Evolutionary conservation across 92 coral and sea anemone species (phyloP).

Genomic region (Pocillopora grandis): DNA sequence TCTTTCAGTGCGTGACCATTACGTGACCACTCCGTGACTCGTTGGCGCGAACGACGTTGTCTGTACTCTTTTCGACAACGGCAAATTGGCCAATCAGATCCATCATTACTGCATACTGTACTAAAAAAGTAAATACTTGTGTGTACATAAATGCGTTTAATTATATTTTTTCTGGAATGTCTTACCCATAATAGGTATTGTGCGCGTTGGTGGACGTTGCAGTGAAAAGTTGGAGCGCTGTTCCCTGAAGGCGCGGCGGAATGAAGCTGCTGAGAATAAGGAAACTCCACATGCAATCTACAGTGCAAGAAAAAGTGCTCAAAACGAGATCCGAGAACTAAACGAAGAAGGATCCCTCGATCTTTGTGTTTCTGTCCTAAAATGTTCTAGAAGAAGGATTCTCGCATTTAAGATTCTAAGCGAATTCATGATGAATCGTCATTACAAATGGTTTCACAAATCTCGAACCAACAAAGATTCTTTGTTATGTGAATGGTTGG

Average conservation of each 20-base stretch:
- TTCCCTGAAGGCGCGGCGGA: conserved; percentile 52
- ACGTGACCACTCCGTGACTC: too few species aligned
- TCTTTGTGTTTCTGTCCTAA: background rate
- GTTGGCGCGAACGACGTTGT: too few species aligned
- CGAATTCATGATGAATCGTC: conserved; percentile 17
- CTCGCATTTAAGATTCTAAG: conserved; percentile 3
- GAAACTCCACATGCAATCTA: background rate
- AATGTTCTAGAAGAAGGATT: conserved; percentile 34
- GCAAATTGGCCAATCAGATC: too few species aligned
- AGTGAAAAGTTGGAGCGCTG: conserved; percentile 44
- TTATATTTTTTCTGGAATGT: background rate
- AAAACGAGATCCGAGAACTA: conserved; percentile 1
- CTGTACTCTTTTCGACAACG: too few species aligned
- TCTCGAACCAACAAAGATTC: background rate
- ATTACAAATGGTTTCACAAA: conserved; percentile 45
- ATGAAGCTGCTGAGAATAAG: background rate
- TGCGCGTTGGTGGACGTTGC: conserved; percentile 91
- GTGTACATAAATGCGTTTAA: too few species aligned
- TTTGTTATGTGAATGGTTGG: conserved; percentile 15
- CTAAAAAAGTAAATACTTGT: too few species aligned
- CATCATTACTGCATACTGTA: too few species aligned
- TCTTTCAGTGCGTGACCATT: too few species aligned
- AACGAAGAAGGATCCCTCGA: background rate
- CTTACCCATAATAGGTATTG: conserved; percentile 28
- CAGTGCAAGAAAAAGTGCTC: background rate